phyloP scores from a whole-genome alignment of 2,888 invertebrate genomes.

The Sinopyrophorus schimmeli region DNA sequence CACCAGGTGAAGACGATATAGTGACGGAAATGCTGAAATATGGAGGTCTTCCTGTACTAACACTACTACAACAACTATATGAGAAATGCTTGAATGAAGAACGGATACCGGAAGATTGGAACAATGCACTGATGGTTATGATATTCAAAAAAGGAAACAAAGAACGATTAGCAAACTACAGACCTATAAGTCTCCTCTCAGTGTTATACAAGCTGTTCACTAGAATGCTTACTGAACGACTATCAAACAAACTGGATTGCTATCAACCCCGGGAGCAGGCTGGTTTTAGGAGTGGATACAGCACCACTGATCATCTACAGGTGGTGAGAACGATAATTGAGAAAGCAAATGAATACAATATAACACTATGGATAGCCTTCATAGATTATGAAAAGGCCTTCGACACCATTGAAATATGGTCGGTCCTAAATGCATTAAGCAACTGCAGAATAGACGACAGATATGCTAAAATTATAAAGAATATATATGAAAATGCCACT shows the following conservation, averaged over 20 bases:
- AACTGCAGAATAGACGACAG: too few species aligned
- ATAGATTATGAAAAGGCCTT: too few species aligned
- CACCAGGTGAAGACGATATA: slow-evolving; percentile 1
- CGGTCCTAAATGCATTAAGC: too few species aligned
- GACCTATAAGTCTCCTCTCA: not conserved
- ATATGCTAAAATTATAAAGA: too few species aligned
- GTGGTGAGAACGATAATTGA: too few species aligned
- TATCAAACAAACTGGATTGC: not conserved
- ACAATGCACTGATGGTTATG: slow-evolving; percentile 3
- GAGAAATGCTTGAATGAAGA: not conserved
- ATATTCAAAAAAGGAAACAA: slow-evolving; percentile 1
- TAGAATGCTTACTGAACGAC: not conserved
- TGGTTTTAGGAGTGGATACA: not conserved
- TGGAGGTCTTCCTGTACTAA: slow-evolving; percentile 1
- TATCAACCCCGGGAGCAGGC: not conserved
- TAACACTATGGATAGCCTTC: too few species aligned
- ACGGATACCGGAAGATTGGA: slow-evolving; percentile 1
- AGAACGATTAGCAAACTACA: not conserved
- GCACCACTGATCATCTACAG: not conserved
- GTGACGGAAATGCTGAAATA: slow-evolving; percentile 3
- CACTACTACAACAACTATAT: not conserved
- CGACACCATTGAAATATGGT: too few species aligned
- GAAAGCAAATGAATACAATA: too few species aligned
- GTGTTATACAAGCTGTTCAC: not conserved
- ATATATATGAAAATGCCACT: too few species aligned